Evolutionary conservation across 2,113 vertebrate species (phyloP).

Genomic region (Alligator mississippiensis): DNA sequence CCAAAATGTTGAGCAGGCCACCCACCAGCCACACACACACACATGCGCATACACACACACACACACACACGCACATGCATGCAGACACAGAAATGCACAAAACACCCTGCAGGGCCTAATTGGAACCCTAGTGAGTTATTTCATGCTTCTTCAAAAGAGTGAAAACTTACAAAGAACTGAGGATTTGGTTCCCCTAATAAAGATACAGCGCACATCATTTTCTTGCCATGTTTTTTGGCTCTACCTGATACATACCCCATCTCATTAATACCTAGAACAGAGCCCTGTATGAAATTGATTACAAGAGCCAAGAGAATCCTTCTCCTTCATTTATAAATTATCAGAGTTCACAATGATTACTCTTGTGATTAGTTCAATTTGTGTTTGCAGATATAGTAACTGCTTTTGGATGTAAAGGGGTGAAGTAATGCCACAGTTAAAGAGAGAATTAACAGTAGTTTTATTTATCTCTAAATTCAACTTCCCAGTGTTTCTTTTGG

Average conservation of each 20-base stretch:
- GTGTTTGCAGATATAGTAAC: not conserved
- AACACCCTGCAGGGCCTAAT: constrained; percentile 58
- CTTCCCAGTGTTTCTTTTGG: not conserved
- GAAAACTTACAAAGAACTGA: constrained; percentile 70
- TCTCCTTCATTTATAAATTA: not conserved
- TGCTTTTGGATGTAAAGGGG: not conserved
- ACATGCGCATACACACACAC: constrained; percentile 2
- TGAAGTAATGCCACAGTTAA: not conserved
- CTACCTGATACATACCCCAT: not conserved
- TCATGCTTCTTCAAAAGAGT: constrained; percentile 64
- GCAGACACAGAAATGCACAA: not conserved
- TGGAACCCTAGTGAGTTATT: constrained; percentile 64
- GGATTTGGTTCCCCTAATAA: constrained; percentile 63
- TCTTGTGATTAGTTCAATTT: not conserved
- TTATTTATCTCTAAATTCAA: not conserved
- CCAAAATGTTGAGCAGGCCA: constrained; percentile 77
- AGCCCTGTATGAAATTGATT: not conserved
- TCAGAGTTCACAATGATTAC: not conserved
- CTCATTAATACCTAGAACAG: not conserved
- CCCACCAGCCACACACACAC: constrained; percentile 85
- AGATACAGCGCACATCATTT: constrained; percentile 33
- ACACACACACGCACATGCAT: constrained; percentile 5
- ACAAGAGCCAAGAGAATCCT: not conserved
- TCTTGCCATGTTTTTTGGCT: not conserved
- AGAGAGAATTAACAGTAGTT: not conserved